phyloP scores from a whole-genome alignment of 2,888 invertebrate species.

The Phytoseiulus persimilis region DNA sequence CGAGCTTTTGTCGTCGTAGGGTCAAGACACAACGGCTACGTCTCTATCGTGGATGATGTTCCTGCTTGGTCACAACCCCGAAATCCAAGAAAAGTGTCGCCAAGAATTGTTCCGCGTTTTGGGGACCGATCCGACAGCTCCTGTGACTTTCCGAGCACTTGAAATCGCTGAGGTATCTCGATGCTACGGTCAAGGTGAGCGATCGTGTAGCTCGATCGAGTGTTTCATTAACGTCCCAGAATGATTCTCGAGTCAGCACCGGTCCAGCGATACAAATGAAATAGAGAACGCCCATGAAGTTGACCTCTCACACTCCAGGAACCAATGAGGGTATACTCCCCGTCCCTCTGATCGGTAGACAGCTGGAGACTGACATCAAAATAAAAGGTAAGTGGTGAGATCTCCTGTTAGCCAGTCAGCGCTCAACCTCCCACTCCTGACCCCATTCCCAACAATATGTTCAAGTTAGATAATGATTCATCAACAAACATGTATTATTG shows the following conservation, averaged over 20 bases:
- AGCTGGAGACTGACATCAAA: constrained; percentile 20
- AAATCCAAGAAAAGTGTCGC: background rate
- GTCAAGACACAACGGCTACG: constrained; percentile 7
- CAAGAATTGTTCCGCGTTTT: background rate
- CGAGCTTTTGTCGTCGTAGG: background rate
- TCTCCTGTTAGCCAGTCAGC: background rate
- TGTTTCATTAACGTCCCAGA: background rate
- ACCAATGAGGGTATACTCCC: background rate
- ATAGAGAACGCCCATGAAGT: too few relatives aligned
- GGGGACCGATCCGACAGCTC: background rate
- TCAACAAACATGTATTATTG: too few relatives aligned
- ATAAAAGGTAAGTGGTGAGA: background rate
- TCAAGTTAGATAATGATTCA: too few relatives aligned
- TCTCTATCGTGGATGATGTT: background rate
- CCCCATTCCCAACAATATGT: too few relatives aligned
- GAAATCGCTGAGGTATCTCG: background rate
- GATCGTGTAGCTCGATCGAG: background rate
- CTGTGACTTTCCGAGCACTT: background rate
- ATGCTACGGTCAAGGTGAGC: background rate
- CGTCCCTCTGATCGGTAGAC: background rate
- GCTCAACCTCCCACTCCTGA: too few relatives aligned
- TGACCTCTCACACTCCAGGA: background rate
- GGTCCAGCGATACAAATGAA: too few relatives aligned
- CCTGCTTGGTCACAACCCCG: background rate
- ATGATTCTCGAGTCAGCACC: too few relatives aligned